A percentile compares a stretch with the other conserved stretches of the same genome.
Evolutionary conservation across 2,888 invertebrate genomes (phyloP).

Genomic region (Drosophila percnosoma): DNA sequence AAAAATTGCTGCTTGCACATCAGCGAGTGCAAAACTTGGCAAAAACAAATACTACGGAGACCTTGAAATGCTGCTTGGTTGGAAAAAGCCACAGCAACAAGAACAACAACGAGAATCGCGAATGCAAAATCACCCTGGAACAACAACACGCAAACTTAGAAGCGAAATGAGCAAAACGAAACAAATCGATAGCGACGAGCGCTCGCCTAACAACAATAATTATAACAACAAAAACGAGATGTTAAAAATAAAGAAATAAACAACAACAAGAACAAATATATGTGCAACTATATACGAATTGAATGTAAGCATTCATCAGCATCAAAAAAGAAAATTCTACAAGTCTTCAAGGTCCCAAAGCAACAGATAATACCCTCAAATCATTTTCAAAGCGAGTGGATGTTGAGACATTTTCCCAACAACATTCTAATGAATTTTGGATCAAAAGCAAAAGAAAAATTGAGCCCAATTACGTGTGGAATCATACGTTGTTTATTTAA

Average conservation of each 20-base stretch:
- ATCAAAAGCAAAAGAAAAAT: not conserved
- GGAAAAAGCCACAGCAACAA: constrained; percentile 47
- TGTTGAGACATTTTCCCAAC: not conserved
- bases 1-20: constrained; percentile 39
- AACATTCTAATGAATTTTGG: not conserved
- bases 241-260: constrained; percentile 61
- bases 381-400: constrained; percentile 2
- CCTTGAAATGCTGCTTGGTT: constrained; percentile 76
- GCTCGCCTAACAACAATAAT: constrained; percentile 53
- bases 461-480: not conserved
- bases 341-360: constrained; percentile 13
- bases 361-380: constrained; percentile 22
- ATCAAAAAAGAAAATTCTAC: constrained; percentile 12
- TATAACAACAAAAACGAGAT: constrained; percentile 38
- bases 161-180: constrained; percentile 72
- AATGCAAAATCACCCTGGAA: constrained; percentile 80
- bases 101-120: constrained; percentile 36
- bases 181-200: constrained; percentile 53
- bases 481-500: not conserved
- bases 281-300: constrained; percentile 45
- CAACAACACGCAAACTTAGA: constrained; percentile 76
- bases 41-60: constrained; percentile 74
- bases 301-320: constrained; percentile 31
- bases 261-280: constrained; percentile 41
- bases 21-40: constrained; percentile 76